Percentiles rank a stretch among this genome's conserved stretches.
Evolutionary conservation across 30 jellyfish, hydroid and myxozoan genomes (phyloP).

Genomic region (Aurelia sp.): DNA sequence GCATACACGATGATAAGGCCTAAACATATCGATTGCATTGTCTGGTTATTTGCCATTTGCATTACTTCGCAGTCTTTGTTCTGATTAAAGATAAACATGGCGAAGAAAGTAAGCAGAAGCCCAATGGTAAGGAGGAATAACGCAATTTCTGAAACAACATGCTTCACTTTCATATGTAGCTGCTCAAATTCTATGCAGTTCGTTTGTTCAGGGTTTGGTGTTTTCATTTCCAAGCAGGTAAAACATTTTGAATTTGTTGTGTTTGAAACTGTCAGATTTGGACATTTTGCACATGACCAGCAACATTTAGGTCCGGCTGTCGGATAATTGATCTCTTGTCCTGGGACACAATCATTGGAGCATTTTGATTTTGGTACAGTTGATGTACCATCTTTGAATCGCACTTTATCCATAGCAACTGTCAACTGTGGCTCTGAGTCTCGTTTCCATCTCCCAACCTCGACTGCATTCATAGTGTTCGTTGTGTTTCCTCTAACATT

Average conservation of each 20-base stretch:
- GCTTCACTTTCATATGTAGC: conserved; percentile 55
- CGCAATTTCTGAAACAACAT: conserved; percentile 79
- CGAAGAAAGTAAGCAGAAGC: conserved; percentile 62
- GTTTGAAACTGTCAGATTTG: conserved; percentile 74
- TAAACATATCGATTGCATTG: conserved; percentile 52
- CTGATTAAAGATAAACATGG: conserved; percentile 86
- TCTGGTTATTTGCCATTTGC: conserved; percentile 62
- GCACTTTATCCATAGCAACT: conserved; percentile 29
- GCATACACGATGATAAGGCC: conserved; percentile 65
- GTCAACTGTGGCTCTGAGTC: conserved; percentile 39
- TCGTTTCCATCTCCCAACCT: conserved; percentile 74
- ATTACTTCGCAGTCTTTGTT: conserved; percentile 87
- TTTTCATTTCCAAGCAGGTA: conserved; percentile 54
- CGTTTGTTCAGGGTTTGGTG: conserved; percentile 81
- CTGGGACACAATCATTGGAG: conserved; percentile 73
- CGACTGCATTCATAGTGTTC: background rate
- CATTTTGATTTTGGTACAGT: conserved; percentile 84
- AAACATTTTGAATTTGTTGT: conserved; percentile 81
- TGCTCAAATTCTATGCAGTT: conserved; percentile 60
- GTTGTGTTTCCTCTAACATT: conserved; percentile 71
- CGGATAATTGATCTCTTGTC: conserved; percentile 59
- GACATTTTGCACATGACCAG: conserved; percentile 89
- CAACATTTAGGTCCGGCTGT: conserved; percentile 65
- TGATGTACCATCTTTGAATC: conserved; percentile 72
- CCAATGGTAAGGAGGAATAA: conserved; percentile 78